Evolutionary conservation across 2,888 invertebrate genomes (phyloP), one percentile per base, ranked within the genome.

Genomic region (Lasius platythorax): DNA sequence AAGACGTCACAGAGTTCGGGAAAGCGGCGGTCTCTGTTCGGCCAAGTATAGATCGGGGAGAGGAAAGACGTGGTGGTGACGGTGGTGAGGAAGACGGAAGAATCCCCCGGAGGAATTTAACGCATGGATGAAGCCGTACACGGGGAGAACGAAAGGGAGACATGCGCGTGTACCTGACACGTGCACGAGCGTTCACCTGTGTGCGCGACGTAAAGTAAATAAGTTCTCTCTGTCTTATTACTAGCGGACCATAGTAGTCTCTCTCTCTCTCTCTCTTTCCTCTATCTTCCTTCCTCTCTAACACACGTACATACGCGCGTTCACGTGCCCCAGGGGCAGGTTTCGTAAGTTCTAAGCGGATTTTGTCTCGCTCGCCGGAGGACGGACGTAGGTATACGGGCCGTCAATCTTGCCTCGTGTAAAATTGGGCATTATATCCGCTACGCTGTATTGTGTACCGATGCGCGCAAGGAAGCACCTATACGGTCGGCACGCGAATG

Each of bases 31-130:
- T 84, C 90, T 79, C 58, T 53, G 82, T 82, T 88, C 78, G 76
- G 78, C 68, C 83, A 58, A 85, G 89, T 61, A 81, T 76, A 66
- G 85, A 82, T 61, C 76, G 68, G 79, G 78, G 9, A 53, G 82
- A 33, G 37, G 74, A 72, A 58, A 82, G 70, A 67, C 85, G 84
- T 75, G 81, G 82, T 83, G 87, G 75, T 68, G 68, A 50, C 11
- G n/a, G 43, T 82, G 40, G 58, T 53, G 72, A 85, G 84, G 85
- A 72, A 74, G 83, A 83, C 84, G 81, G 86, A 72, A 82, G 88
- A 91, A 92, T 90, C 88, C 92, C 92, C 92, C 78, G 84, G 91
- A 92, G 92, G 92, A 92, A 92, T 92, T 92, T 92, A 92, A 92
- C 92, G 92, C 92, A 91, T 91, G 92, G 91, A 91, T 92, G 92